Conservation (phyloP, 2,888 invertebrate genomes). For the Encarsia formosa region DNA sequence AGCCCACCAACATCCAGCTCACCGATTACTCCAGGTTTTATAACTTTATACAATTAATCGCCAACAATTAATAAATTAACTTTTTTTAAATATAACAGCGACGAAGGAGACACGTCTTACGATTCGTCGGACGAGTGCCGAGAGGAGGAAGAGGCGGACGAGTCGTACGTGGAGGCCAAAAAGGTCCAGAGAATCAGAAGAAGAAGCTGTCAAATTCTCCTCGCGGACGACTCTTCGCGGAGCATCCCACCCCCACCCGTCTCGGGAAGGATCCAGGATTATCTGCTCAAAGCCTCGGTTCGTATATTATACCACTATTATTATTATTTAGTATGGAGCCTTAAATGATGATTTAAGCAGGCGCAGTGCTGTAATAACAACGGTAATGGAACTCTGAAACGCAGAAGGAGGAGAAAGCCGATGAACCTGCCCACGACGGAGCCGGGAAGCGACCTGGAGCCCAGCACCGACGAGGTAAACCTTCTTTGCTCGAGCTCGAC, state of each 20-base stretch:
- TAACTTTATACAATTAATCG: neutral
- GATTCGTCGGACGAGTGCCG: conserved; percentile 59
- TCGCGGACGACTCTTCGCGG: no score
- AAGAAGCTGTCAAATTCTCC: no score
- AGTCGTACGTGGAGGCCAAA: conserved; percentile 34
- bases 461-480: conserved; percentile 55
- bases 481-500: conserved; percentile 25
- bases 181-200: no score
- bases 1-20: conserved; percentile 78
- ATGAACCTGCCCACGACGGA: conserved; percentile 62
- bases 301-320: no score
- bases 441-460: conserved; percentile 61
- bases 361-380: no score
- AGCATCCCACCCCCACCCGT: no score
- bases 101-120: conserved; percentile 74
- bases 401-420: conserved; percentile 43
- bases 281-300: no score
- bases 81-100: conserved; percentile 53
- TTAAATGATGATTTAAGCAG: no score
- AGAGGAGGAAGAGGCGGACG: conserved; percentile 14
- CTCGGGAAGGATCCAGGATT: no score
- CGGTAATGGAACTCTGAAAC: neutral
- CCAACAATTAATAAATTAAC: neutral
- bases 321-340: no score
- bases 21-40: conserved; percentile 79